phyloP scores from a whole-genome alignment of 2,113 vertebrate genomes.

The Pseudorasbora parva region DNA sequence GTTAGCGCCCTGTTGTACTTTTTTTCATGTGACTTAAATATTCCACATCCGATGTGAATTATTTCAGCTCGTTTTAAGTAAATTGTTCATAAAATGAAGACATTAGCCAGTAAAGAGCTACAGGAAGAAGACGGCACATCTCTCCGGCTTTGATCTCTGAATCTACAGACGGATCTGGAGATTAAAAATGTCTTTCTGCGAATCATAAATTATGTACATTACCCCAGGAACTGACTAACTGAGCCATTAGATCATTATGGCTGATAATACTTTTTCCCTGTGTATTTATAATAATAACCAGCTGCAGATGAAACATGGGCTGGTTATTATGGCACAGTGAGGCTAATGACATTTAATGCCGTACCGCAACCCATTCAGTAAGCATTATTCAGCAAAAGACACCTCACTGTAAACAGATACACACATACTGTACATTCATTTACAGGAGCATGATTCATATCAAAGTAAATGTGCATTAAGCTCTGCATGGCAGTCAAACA shows the following conservation, averaged over 20 bases:
- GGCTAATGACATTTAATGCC: constrained; percentile 50
- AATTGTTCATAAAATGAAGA: background rate
- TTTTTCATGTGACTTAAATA: background rate
- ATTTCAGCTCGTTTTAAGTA: background rate
- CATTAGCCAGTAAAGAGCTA: background rate
- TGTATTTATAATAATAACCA: constrained; percentile 73
- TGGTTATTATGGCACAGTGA: constrained; percentile 60
- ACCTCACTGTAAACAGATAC: background rate
- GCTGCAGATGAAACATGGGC: constrained; percentile 69
- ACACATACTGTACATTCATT: background rate
- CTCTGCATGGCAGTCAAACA: too few species aligned
- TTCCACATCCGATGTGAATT: background rate
- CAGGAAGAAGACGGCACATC: background rate
- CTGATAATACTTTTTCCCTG: constrained; percentile 75
- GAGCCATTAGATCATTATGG: constrained; percentile 74
- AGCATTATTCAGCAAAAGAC: constrained; percentile 22
- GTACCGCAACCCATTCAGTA: constrained; percentile 24
- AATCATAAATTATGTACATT: constrained; percentile 68
- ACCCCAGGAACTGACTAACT: constrained; percentile 77
- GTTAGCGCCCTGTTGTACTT: background rate
- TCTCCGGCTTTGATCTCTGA: constrained; percentile 37
- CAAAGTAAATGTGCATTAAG: background rate
- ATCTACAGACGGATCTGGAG: constrained; percentile 34
- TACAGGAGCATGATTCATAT: background rate
- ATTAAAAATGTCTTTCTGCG: constrained; percentile 57